A percentile compares a stretch with the other conserved stretches of the same genome.
Conservation (phyloP, 23 tunicate genomes). For the Ascidia mentula region DNA sequence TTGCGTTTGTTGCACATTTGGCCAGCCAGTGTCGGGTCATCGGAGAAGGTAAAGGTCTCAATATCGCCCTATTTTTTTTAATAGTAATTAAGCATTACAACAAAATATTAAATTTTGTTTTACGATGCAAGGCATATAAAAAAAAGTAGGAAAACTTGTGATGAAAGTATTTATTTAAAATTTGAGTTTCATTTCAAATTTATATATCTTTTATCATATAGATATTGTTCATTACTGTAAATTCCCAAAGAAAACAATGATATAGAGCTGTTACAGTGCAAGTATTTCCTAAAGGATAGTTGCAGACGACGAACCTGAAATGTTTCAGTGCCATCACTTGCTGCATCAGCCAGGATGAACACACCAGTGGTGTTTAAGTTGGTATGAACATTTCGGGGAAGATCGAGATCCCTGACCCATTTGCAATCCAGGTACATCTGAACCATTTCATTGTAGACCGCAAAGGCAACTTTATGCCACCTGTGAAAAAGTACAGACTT, state of each 20-base stretch:
- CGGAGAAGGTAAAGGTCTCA: slow-evolving; percentile 19
- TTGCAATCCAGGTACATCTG: slow-evolving; percentile 76
- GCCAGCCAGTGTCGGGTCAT: slow-evolving; percentile 48
- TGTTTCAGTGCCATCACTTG: slow-evolving; percentile 21
- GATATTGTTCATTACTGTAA: too few relatives aligned
- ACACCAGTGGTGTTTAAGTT: slow-evolving; percentile 42
- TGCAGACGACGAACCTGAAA: slow-evolving; percentile 48
- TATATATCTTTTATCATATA: too few relatives aligned
- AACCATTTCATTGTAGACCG: slow-evolving; percentile 79
- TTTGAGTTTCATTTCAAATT: too few relatives aligned
- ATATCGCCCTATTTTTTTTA: slow-evolving; percentile 52
- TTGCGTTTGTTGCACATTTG: slow-evolving; percentile 22
- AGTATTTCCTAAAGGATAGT: too few relatives aligned
- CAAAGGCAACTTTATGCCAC: slow-evolving; percentile 96
- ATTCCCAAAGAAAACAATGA: too few relatives aligned
- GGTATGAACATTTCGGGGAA: slow-evolving; percentile 12
- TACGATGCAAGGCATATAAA: too few relatives aligned
- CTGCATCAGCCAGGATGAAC: slow-evolving; percentile 44
- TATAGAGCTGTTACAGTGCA: too few relatives aligned
- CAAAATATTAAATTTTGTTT: background rate
- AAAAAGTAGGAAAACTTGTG: too few relatives aligned
- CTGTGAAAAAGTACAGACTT: slow-evolving; percentile 19
- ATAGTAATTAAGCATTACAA: background rate
- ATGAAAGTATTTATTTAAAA: too few relatives aligned
- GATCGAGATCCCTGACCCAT: slow-evolving; percentile 16